Conservation (phyloP, 2,113 vertebrate species). For the Callospermophilus lateralis region DNA sequence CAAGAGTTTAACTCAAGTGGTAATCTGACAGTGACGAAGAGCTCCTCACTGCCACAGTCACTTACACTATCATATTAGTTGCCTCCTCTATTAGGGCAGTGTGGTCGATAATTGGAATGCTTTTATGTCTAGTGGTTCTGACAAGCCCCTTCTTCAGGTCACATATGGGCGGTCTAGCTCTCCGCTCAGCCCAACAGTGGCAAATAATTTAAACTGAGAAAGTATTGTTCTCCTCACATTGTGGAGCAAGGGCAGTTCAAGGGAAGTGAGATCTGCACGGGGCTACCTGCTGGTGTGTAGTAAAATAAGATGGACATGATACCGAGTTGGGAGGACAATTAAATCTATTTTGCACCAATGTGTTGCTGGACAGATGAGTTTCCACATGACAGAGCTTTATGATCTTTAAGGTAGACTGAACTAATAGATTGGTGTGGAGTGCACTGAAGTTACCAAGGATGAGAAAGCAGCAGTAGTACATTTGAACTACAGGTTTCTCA, state of each 20-base stretch:
- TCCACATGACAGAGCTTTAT: conserved; percentile 93
- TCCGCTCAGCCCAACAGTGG: conserved; percentile 94
- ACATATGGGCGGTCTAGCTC: conserved; percentile 91
- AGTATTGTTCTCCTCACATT: conserved; percentile 90
- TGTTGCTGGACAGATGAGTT: conserved; percentile 93
- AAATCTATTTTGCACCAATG: conserved; percentile 93
- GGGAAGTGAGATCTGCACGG: conserved; percentile 87
- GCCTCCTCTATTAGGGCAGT: conserved; percentile 91
- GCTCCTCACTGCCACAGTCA: conserved; percentile 90
- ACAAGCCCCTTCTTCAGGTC: conserved; percentile 94
- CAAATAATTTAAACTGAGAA: conserved; percentile 96
- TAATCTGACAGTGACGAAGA: conserved; percentile 93
- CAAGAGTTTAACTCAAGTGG: conserved; percentile 93
- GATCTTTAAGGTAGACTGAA: conserved; percentile 94
- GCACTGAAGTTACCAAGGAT: conserved; percentile 93
- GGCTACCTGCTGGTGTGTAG: conserved; percentile 92
- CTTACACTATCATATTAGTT: conserved; percentile 92
- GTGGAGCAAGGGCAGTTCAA: conserved; percentile 93
- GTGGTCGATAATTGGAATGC: conserved; percentile 95
- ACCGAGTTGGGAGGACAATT: conserved; percentile 93
- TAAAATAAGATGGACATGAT: conserved; percentile 93
- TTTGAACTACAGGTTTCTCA: conserved; percentile 95
- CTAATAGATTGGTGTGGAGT: conserved; percentile 92
- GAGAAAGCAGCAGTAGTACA: conserved; percentile 94
- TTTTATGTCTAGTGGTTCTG: conserved; percentile 96